Conservation (phyloP, 2,888 invertebrate genomes). For the Noctua pronuba region DNA sequence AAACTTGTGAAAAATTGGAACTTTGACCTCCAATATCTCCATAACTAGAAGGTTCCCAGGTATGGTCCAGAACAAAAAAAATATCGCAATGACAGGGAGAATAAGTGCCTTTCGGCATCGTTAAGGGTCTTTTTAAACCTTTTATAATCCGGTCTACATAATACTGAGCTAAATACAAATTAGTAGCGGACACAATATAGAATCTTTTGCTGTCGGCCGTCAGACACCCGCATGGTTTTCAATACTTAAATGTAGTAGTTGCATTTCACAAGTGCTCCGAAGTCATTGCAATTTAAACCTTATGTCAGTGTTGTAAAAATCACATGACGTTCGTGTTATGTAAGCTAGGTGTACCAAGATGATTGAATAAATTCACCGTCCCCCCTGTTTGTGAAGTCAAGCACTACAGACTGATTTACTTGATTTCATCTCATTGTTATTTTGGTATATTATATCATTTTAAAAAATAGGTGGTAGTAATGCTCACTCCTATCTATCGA, state of each 20-base stretch:
- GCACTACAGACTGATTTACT: background rate
- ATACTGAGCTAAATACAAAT: background rate
- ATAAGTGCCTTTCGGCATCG: too few relatives aligned
- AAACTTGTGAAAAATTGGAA: too few relatives aligned
- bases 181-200: background rate
- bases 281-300: background rate
- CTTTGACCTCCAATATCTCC: too few relatives aligned
- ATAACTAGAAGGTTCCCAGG: too few relatives aligned
- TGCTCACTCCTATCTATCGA: background rate
- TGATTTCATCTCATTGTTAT: background rate
- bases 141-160: background rate
- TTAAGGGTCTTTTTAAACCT: too few relatives aligned
- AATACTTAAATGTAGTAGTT: slow-evolving; percentile 1
- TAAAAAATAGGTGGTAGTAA: background rate
- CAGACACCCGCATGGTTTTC: slow-evolving; percentile 12
- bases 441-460: background rate
- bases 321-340: background rate
- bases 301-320: background rate
- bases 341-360: background rate
- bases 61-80: too few relatives aligned
- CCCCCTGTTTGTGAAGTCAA: background rate
- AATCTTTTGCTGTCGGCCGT: background rate
- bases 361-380: slow-evolving; percentile 1
- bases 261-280: background rate
- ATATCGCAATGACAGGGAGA: too few relatives aligned